Percentiles rank a stretch among this genome's conserved stretches.
Evolutionary conservation across 2,888 invertebrate genomes (phyloP).

Genomic region (Odontocolon sp.): DNA sequence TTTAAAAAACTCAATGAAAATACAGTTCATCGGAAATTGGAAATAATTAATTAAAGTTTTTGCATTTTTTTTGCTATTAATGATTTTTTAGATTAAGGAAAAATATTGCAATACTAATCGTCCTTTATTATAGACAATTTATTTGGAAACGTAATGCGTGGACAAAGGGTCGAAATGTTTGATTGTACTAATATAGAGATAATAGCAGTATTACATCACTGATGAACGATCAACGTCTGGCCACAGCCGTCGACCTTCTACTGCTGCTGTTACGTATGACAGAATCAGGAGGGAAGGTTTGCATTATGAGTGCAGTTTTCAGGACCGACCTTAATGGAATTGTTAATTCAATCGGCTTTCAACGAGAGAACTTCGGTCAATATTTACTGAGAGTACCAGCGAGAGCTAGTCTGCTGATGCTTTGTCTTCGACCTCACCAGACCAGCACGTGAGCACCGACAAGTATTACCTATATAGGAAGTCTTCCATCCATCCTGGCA

Average conservation of each 20-base stretch:
- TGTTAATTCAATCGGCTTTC: conserved; percentile 67
- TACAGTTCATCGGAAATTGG: too few relatives aligned
- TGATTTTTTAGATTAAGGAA: too few relatives aligned
- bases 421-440: conserved; percentile 25
- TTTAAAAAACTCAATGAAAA: too few relatives aligned
- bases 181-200: too few relatives aligned
- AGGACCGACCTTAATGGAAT: conserved; percentile 68
- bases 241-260: too few relatives aligned
- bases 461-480: conserved; percentile 10
- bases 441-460: background rate
- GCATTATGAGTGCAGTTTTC: conserved; percentile 35
- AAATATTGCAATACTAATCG: too few relatives aligned
- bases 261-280: too few relatives aligned
- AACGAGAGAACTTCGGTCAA: conserved; percentile 63
- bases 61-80: too few relatives aligned
- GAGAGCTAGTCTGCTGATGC: conserved; percentile 16
- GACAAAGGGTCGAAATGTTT: too few relatives aligned
- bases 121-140: too few relatives aligned
- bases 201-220: background rate
- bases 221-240: background rate
- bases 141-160: too few relatives aligned
- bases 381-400: conserved; percentile 62
- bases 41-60: too few relatives aligned
- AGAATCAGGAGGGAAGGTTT: conserved; percentile 24
- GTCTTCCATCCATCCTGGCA: background rate